Conservation (phyloP, 2,888 invertebrate genomes). For the Aphodius sticticus region DNA sequence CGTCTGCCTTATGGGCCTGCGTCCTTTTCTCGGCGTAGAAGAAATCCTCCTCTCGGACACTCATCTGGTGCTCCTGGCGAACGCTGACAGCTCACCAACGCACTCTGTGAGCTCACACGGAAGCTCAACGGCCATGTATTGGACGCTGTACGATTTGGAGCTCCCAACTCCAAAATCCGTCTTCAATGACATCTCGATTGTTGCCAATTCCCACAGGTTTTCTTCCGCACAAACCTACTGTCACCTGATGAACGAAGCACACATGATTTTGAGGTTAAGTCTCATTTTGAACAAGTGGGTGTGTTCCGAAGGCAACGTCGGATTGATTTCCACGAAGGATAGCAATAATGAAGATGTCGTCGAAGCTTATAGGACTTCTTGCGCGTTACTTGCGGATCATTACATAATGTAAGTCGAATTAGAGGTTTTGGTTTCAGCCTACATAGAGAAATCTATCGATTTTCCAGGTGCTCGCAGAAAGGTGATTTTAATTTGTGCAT, state of each 20-base stretch:
- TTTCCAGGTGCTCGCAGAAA: slow-evolving; percentile 52
- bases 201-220: slow-evolving; percentile 70
- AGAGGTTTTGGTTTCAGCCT: background rate
- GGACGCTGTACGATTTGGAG: slow-evolving; percentile 79
- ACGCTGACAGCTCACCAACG: slow-evolving; percentile 65
- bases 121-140: slow-evolving; percentile 60
- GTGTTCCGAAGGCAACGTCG: slow-evolving; percentile 54
- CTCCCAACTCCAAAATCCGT: slow-evolving; percentile 70
- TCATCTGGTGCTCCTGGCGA: slow-evolving; percentile 66
- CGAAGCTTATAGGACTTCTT: slow-evolving; percentile 62
- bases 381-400: slow-evolving; percentile 66
- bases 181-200: slow-evolving; percentile 74
- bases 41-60: slow-evolving; percentile 62
- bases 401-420: slow-evolving; percentile 60
- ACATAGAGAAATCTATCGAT: background rate
- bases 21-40: slow-evolving; percentile 73
- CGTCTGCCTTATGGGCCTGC: slow-evolving; percentile 71
- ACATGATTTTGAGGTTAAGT: slow-evolving; percentile 68
- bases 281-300: slow-evolving; percentile 57
- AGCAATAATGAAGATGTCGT: slow-evolving; percentile 57
- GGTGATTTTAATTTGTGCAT: slow-evolving; percentile 58
- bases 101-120: slow-evolving; percentile 58
- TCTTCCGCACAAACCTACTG: slow-evolving; percentile 74
- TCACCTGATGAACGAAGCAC: slow-evolving; percentile 77
- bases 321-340: slow-evolving; percentile 47